Conservation (phyloP, 2,888 invertebrate genomes). For the Cremastobaeus sp. region DNA sequence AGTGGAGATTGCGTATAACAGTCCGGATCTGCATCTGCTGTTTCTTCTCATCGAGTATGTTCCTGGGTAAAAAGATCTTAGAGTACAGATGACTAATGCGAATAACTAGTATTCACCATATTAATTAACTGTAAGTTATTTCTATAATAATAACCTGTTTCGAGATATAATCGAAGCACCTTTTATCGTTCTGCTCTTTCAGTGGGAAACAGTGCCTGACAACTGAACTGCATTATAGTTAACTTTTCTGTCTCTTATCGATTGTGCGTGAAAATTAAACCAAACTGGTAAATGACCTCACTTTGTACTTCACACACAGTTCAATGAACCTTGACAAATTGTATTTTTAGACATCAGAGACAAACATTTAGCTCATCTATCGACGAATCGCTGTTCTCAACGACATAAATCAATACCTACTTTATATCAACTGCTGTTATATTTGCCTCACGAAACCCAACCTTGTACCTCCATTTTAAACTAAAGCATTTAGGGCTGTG, state of each 20-base stretch:
- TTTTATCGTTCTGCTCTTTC: constrained; percentile 33
- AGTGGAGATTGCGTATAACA: constrained; percentile 34
- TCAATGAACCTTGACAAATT: constrained; percentile 1
- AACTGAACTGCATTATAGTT: constrained; percentile 18
- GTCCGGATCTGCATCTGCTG: neutral
- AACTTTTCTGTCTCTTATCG: constrained; percentile 1
- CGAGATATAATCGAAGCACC: constrained; percentile 51
- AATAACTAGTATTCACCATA: constrained; percentile 51
- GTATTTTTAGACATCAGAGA: too few species aligned
- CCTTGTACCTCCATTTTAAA: too few species aligned
- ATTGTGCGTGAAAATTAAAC: constrained; percentile 37
- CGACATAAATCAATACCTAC: too few species aligned
- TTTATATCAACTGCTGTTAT: too few species aligned
- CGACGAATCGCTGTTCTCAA: too few species aligned
- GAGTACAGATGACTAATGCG: constrained; percentile 44
- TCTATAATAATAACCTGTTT: constrained; percentile 51
- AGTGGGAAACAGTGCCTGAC: constrained; percentile 35
- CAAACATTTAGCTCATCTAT: too few species aligned
- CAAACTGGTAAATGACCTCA: too few species aligned
- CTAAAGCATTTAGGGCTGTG: too few species aligned
- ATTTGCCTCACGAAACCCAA: too few species aligned
- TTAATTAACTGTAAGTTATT: constrained; percentile 42
- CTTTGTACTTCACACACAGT: too few species aligned
- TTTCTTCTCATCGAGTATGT: constrained; percentile 3
- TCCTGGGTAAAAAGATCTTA: constrained; percentile 51